phyloP scores from a whole-genome alignment of 2,888 invertebrate species.

The Malachius bipustulatus region DNA sequence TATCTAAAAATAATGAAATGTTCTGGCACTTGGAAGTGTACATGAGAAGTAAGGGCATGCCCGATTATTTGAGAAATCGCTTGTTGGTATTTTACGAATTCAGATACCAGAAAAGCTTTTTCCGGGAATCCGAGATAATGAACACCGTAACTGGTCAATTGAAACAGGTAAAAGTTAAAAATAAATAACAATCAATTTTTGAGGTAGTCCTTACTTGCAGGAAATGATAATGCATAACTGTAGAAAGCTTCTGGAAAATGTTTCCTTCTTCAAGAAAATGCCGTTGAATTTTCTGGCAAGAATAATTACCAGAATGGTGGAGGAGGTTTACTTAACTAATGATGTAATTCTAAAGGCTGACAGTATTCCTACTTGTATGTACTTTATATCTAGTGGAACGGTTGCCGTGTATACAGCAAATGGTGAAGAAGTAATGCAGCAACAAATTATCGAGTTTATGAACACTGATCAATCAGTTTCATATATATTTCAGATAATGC shows the following conservation, averaged over 20 bases:
- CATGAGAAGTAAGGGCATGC: slow-evolving; percentile 46
- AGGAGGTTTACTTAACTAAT: slow-evolving; percentile 42
- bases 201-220: slow-evolving; percentile 22
- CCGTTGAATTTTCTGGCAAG: slow-evolving; percentile 38
- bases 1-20: slow-evolving; percentile 40
- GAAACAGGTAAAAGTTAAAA: slow-evolving; percentile 25
- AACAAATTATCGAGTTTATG: neutral
- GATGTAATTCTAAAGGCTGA: slow-evolving; percentile 43
- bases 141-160: slow-evolving; percentile 42
- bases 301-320: slow-evolving; percentile 39
- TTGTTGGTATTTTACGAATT: slow-evolving; percentile 47
- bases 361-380: slow-evolving; percentile 43
- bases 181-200: slow-evolving; percentile 4
- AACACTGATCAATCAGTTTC: neutral
- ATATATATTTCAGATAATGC: slow-evolving; percentile 34
- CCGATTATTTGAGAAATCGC: slow-evolving; percentile 40
- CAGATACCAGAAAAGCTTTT: slow-evolving; percentile 45
- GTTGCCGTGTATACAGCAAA: slow-evolving; percentile 42
- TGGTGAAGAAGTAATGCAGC: slow-evolving; percentile 33
- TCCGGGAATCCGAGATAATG: slow-evolving; percentile 43
- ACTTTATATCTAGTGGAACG: slow-evolving; percentile 44
- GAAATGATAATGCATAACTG: slow-evolving; percentile 45
- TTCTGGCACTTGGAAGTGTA: slow-evolving; percentile 45
- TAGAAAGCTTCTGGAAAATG: slow-evolving; percentile 42
- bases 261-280: slow-evolving; percentile 42